Evolutionary conservation across 2,797 vertebrate species (phyloP).

Genomic region (Steatocranus sp.): DNA sequence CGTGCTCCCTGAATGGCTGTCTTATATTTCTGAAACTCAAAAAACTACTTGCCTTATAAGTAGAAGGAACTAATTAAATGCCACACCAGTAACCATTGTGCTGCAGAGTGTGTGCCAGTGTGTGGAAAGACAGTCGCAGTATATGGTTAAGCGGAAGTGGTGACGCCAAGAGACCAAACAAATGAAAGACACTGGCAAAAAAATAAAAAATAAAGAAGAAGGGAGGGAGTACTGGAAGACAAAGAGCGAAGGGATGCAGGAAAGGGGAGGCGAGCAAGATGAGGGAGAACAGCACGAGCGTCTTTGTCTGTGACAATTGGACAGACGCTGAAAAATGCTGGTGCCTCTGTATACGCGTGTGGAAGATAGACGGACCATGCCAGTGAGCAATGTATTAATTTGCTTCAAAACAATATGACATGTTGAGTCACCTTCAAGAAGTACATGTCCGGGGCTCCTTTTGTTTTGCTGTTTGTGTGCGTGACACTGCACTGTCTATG

Average conservation of each 20-base stretch:
- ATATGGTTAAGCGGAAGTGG: constrained; percentile 65
- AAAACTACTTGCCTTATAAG: constrained; percentile 11
- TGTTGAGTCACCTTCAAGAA: constrained; percentile 34
- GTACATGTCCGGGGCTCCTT: not conserved
- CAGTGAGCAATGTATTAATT: constrained; percentile 17
- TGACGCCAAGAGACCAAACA: constrained; percentile 50
- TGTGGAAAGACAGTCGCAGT: constrained; percentile 24
- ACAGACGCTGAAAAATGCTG: constrained; percentile 11
- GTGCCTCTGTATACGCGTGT: not conserved
- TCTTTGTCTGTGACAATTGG: constrained; percentile 33
- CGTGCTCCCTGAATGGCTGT: not conserved
- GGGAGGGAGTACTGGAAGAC: constrained; percentile 32
- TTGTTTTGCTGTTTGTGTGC: not conserved
- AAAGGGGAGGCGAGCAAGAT: constrained; percentile 18
- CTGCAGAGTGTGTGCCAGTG: constrained; percentile 14
- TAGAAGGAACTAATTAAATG: constrained; percentile 10
- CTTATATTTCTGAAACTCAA: not conserved
- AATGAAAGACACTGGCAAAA: constrained; percentile 22
- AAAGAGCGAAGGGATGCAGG: constrained; percentile 27
- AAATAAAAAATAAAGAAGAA: constrained; percentile 2
- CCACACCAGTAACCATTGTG: constrained; percentile 13
- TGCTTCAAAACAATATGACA: constrained; percentile 15
- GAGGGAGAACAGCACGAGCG: not conserved
- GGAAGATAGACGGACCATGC: not conserved
- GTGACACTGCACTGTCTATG: not conserved